These are phyloP conservation scores for Gallinago solitaria DNA, from an alignment of 2,797 vertebrate genomes.

Conservation along the genomic window DNA sequence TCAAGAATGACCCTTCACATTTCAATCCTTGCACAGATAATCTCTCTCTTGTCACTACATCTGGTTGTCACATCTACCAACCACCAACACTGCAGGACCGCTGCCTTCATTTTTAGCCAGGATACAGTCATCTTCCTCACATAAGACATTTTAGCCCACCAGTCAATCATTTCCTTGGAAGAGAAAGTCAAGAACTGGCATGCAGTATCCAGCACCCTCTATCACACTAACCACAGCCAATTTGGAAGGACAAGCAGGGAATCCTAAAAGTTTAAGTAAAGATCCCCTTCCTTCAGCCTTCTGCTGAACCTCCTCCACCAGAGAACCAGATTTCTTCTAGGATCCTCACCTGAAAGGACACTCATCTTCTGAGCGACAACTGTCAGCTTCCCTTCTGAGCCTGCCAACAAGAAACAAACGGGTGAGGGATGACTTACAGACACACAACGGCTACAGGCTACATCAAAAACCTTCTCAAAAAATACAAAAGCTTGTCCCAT, in stretches of 20 bases:
- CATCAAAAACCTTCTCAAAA: neutral
- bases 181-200: neutral
- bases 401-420: constrained; percentile 72
- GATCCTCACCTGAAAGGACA: constrained; percentile 89
- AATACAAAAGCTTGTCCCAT: neutral
- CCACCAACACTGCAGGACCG: neutral
- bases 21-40: neutral
- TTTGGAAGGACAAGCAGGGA: neutral
- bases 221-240: neutral
- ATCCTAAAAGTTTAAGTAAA: neutral
- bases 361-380: constrained; percentile 94
- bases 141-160: neutral
- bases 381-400: constrained; percentile 95
- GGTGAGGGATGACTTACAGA: neutral
- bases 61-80: neutral
- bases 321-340: neutral
- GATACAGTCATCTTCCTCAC: neutral
- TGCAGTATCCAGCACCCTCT: neutral
- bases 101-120: neutral
- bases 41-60: neutral
- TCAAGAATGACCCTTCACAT: neutral
- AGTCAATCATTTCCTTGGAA: neutral
- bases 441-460: neutral
- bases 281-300: neutral
- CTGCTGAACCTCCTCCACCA: neutral